These are phyloP conservation scores for Ormyrus nitidulus DNA, from an alignment of 2,888 invertebrate species.

Conservation along the genomic window DNA sequence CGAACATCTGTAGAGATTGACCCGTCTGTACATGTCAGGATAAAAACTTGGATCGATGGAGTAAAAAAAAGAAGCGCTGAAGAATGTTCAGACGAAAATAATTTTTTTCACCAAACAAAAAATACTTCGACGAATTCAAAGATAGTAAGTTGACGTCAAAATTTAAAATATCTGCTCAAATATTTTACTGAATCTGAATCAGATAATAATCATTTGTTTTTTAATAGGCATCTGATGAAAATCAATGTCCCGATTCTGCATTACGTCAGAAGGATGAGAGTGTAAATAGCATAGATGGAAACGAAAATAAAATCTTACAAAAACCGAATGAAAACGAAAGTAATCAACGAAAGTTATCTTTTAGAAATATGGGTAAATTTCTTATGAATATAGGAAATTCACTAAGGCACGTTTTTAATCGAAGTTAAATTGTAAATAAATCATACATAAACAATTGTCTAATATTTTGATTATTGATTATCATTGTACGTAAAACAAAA, in stretches of 20 bases:
- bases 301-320: neutral
- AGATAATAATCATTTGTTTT: neutral
- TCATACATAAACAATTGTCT: neutral
- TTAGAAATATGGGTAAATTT: slow-evolving; percentile 44
- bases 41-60: slow-evolving; percentile 53
- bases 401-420: slow-evolving; percentile 48
- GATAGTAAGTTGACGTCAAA: slow-evolving; percentile 16
- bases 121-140: slow-evolving; percentile 6
- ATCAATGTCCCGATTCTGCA: neutral
- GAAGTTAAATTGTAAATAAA: slow-evolving; percentile 19
- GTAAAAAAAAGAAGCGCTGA: slow-evolving; percentile 26
- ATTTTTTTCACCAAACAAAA: slow-evolving; percentile 52
- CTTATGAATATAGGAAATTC: slow-evolving; percentile 43
- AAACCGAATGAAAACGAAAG: slow-evolving; percentile 9
- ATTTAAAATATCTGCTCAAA: neutral
- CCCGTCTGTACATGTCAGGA: slow-evolving; percentile 40
- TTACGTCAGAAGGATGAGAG: slow-evolving; percentile 12
- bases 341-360: slow-evolving; percentile 39
- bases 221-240: slow-evolving; percentile 15
- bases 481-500: neutral
- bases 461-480: neutral
- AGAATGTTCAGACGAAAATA: slow-evolving; percentile 17
- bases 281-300: neutral
- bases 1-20: slow-evolving; percentile 33
- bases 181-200: neutral